Percentiles rank a stretch among this genome's conserved stretches.
Conservation (phyloP, 2,797 vertebrate genomes). For the Rhinogobio ventralis region DNA sequence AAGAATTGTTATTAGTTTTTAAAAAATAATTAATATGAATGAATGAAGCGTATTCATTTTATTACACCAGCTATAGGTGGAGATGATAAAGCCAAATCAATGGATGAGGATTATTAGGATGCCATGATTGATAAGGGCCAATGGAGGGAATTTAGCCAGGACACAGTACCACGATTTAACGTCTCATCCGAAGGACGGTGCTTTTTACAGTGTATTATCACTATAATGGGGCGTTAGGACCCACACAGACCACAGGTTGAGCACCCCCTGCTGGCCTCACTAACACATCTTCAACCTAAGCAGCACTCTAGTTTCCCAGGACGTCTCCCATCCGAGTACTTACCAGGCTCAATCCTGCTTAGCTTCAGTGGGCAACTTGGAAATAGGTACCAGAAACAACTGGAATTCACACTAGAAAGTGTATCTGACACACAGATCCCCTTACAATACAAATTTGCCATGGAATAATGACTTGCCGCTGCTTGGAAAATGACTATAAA, state of each 20-base stretch:
- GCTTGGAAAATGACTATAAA: not conserved
- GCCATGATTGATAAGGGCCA: not conserved
- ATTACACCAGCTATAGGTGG: not conserved
- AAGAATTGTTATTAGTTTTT: not conserved
- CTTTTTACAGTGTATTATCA: not conserved
- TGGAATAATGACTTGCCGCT: not conserved
- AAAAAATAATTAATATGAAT: not conserved
- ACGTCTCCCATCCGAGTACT: not conserved
- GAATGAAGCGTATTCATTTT: not conserved
- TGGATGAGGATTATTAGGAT: not conserved
- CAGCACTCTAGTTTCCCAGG: not conserved
- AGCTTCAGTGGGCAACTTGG: not conserved
- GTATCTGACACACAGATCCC: not conserved
- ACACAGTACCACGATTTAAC: not conserved
- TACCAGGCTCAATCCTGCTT: not conserved
- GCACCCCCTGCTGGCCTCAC: not conserved
- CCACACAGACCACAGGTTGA: not conserved
- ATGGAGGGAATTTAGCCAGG: not conserved
- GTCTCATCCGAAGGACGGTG: not conserved
- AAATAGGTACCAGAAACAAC: not conserved
- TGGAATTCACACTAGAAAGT: not conserved
- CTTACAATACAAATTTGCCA: not conserved
- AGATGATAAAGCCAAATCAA: not conserved
- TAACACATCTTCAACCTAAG: not conserved
- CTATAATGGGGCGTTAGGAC: not conserved